A percentile compares a stretch with the other conserved stretches of the same genome.
Conservation (phyloP, 2,797 vertebrate genomes). For the Alca torda region DNA sequence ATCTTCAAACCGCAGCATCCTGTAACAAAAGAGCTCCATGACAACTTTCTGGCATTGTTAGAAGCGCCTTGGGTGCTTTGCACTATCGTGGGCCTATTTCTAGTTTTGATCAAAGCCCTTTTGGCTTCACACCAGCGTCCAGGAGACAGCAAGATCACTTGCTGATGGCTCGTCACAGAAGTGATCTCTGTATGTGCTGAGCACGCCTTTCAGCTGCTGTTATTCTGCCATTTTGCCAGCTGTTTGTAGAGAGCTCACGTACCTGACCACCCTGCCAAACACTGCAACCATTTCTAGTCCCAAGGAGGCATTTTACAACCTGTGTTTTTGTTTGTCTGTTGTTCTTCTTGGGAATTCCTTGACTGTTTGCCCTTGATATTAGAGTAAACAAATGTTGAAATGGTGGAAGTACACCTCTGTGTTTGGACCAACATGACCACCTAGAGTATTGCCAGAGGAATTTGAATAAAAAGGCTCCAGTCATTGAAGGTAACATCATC, state of each 20-base stretch:
- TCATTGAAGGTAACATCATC: not conserved
- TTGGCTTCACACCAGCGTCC: not conserved
- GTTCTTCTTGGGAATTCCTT: not conserved
- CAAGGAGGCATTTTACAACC: not conserved
- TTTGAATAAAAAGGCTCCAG: not conserved
- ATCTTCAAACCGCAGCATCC: not conserved
- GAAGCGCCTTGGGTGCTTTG: not conserved
- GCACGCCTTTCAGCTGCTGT: not conserved
- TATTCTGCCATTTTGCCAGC: not conserved
- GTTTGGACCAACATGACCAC: not conserved
- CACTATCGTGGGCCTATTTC: not conserved
- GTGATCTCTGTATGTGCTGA: not conserved
- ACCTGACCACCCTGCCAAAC: not conserved
- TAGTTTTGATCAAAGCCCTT: not conserved
- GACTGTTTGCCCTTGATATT: not conserved
- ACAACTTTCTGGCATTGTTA: not conserved
- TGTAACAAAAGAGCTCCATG: not conserved
- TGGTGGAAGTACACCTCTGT: not conserved
- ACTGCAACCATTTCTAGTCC: not conserved
- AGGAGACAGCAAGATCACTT: not conserved
- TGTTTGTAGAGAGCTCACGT: not conserved
- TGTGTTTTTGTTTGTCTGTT: not conserved
- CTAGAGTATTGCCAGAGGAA: not conserved
- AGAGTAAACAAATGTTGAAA: not conserved
- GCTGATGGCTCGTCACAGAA: not conserved